Conservation (phyloP, 2,888 invertebrate genomes). For the Synergus laeviventris region DNA sequence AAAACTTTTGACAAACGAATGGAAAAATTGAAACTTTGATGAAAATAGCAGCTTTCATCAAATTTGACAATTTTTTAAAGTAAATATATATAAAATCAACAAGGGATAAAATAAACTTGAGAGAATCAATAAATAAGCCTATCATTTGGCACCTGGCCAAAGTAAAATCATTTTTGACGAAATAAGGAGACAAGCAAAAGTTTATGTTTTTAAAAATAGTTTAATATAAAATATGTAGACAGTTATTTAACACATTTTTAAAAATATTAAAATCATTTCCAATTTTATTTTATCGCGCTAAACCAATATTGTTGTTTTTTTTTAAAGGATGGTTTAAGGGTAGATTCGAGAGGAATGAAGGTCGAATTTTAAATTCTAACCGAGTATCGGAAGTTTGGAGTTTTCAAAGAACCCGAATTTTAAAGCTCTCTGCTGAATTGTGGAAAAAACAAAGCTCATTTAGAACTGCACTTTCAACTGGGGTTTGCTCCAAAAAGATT, state of each 20-base stretch:
- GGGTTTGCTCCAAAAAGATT: conserved; percentile 1
- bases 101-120: not conserved
- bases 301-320: not conserved
- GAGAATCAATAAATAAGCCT: not conserved
- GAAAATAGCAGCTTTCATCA: too few relatives aligned
- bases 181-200: too few relatives aligned
- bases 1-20: too few relatives aligned
- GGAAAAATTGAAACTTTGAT: too few relatives aligned
- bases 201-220: too few relatives aligned
- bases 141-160: not conserved
- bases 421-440: conserved; percentile 26
- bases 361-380: conserved; percentile 27
- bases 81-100: too few relatives aligned
- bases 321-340: not conserved
- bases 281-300: too few relatives aligned
- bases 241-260: too few relatives aligned
- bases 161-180: too few relatives aligned
- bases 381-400: conserved; percentile 19
- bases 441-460: conserved; percentile 36
- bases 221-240: too few relatives aligned
- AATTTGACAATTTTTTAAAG: too few relatives aligned
- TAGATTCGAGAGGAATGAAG: conserved; percentile 11
- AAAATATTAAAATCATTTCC: too few relatives aligned
- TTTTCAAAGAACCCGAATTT: conserved; percentile 12
- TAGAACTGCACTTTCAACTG: conserved; percentile 22